Evolutionary conservation across 2,797 vertebrate genomes (phyloP).

Genomic region (Sardinella longiceps): DNA sequence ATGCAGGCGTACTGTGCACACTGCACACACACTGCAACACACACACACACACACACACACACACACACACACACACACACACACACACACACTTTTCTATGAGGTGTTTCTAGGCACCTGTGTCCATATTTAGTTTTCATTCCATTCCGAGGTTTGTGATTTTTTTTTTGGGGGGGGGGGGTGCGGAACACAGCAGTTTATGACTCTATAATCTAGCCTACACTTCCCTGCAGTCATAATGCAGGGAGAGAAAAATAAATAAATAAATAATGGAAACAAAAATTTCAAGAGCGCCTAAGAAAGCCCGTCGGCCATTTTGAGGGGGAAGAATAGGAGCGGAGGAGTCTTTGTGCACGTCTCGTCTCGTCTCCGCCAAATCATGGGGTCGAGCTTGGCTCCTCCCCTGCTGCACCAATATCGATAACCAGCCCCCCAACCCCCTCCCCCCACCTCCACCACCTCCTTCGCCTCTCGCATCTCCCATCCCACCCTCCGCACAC

Average conservation of each 20-base stretch:
- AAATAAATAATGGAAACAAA: slow-evolving; percentile 22
- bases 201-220: neutral
- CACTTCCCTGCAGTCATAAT: neutral
- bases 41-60: neutral
- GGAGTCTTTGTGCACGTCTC: slow-evolving; percentile 53
- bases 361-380: slow-evolving; percentile 52
- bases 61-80: neutral
- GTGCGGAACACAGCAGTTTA: neutral
- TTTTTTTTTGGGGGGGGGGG: neutral
- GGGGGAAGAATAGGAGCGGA: slow-evolving; percentile 31
- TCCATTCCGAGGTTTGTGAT: neutral
- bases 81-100: neutral
- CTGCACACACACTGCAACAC: neutral
- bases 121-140: neutral
- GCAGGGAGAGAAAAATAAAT: neutral
- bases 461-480: neutral
- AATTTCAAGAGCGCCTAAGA: slow-evolving; percentile 47
- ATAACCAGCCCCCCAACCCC: slow-evolving; percentile 33
- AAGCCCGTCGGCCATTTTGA: slow-evolving; percentile 53
- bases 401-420: slow-evolving; percentile 42
- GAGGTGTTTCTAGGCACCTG: neutral
- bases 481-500: slow-evolving; percentile 33
- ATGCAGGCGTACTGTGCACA: too few relatives aligned
- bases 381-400: slow-evolving; percentile 42
- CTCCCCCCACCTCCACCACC: neutral